Percentiles rank a stretch among this genome's conserved stretches.
phyloP scores from a whole-genome alignment of 2,113 vertebrate species.

The Loxodonta africana region DNA sequence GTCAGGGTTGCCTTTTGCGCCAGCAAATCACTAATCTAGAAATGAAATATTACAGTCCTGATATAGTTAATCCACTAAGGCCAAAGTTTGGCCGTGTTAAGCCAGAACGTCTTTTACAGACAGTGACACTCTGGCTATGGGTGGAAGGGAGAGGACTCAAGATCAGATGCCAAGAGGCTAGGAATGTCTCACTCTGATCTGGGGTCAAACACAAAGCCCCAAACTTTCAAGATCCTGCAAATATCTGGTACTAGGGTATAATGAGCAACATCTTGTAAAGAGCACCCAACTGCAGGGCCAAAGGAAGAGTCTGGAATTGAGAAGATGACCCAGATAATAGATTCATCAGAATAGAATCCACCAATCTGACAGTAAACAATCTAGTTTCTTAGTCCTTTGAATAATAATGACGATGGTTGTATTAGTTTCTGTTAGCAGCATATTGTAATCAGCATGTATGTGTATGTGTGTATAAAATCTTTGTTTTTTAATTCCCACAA shows the following conservation, averaged over 20 bases:
- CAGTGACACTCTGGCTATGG: not conserved
- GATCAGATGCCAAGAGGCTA: not conserved
- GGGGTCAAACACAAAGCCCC: not conserved
- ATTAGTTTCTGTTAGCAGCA: not conserved
- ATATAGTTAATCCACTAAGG: not conserved
- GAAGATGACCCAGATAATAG: not conserved
- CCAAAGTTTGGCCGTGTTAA: not conserved
- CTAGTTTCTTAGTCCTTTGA: not conserved
- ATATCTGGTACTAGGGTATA: not conserved
- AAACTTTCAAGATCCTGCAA: not conserved
- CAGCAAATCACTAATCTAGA: slow-evolving; percentile 30
- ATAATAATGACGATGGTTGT: not conserved
- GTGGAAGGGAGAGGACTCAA: not conserved
- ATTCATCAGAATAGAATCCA: not conserved
- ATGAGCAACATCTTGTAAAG: slow-evolving; percentile 2
- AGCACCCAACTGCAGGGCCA: not conserved
- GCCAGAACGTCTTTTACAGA: not conserved
- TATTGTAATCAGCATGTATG: not conserved
- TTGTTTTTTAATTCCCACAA: not conserved
- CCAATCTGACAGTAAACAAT: not conserved
- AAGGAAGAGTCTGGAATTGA: not conserved
- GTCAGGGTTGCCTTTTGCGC: not conserved
- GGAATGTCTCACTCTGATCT: not conserved
- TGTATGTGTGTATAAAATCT: not conserved
- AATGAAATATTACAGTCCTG: not conserved